phyloP scores from a whole-genome alignment of 2,113 vertebrate species.

The Gobiocypris rarus region DNA sequence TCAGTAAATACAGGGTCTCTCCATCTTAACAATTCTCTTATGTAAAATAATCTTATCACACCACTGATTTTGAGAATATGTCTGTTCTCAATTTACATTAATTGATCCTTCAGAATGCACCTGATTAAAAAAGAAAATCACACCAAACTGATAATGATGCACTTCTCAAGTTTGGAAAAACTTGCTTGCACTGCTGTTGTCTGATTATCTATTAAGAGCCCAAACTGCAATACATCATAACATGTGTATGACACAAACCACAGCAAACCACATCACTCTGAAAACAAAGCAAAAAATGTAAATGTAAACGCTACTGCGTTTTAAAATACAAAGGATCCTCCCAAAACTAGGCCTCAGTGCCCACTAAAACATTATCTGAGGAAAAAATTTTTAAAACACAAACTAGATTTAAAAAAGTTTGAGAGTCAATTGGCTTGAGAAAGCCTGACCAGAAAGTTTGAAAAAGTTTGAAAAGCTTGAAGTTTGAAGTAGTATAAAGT shows the following conservation, averaged over 20 bases:
- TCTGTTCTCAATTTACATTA: neutral
- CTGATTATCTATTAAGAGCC: slow-evolving; percentile 9
- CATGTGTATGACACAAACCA: neutral
- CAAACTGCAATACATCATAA: neutral
- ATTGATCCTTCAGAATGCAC: slow-evolving; percentile 10
- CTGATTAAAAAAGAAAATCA: neutral
- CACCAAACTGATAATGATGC: neutral
- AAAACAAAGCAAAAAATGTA: neutral
- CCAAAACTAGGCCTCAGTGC: too few relatives aligned
- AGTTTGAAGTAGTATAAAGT: too few relatives aligned
- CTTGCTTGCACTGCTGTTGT: neutral
- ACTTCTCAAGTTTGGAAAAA: neutral
- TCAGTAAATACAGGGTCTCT: slow-evolving; percentile 31
- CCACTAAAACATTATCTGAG: too few relatives aligned
- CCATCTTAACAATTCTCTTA: neutral
- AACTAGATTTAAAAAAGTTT: too few relatives aligned
- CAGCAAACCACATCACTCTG: neutral
- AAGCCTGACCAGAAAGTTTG: too few relatives aligned
- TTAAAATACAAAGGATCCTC: too few relatives aligned
- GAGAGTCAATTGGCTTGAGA: too few relatives aligned
- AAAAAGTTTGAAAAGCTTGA: too few relatives aligned
- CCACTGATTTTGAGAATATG: neutral
- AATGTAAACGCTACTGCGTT: neutral
- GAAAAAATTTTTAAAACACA: neutral
- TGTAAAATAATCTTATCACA: slow-evolving; percentile 4